phyloP scores from a whole-genome alignment of 2,113 vertebrate species.

The Epinephelus moara region DNA sequence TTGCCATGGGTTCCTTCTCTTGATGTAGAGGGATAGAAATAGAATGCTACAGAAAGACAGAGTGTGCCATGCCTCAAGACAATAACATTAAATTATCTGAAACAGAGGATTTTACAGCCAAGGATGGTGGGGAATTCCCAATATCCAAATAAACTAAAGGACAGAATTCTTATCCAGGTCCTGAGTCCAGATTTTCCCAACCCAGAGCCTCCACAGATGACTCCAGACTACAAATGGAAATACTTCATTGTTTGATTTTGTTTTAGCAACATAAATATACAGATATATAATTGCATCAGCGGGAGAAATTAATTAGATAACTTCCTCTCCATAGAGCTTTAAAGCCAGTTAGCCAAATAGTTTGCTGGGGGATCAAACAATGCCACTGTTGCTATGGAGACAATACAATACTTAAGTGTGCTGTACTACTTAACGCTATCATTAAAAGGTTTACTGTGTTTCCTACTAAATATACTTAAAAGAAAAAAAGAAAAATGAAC shows the following conservation, averaged over 20 bases:
- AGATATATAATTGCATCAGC: too few relatives aligned
- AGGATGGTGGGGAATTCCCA: neutral
- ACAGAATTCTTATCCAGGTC: neutral
- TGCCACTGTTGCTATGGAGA: neutral
- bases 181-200: neutral
- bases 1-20: neutral
- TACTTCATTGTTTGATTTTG: too few relatives aligned
- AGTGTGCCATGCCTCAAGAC: neutral
- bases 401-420: neutral
- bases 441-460: neutral
- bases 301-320: neutral
- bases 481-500: too few relatives aligned
- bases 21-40: constrained; percentile 19
- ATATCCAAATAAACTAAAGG: neutral
- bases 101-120: neutral
- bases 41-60: neutral
- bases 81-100: neutral
- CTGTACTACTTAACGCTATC: too few relatives aligned
- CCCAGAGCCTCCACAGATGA: neutral
- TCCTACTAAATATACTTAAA: neutral
- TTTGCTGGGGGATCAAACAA: neutral
- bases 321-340: neutral
- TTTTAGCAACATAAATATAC: too few relatives aligned
- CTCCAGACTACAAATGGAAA: neutral
- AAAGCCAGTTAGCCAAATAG: neutral